phyloP scores from a whole-genome alignment of 2,888 invertebrate genomes.

The Parnassius mnemosyne region DNA sequence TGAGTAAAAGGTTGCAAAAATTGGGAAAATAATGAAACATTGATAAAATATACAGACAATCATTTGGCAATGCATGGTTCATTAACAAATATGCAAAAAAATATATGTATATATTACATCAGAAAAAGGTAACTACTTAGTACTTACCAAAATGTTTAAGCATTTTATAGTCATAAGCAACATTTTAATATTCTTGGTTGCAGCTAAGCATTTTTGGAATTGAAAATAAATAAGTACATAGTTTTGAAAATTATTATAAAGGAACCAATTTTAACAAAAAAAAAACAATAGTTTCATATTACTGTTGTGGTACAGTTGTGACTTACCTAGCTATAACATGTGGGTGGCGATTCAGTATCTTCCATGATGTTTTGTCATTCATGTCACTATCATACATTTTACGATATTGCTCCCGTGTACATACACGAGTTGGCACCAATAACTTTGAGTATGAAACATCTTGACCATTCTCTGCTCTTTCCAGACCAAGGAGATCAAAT shows the following conservation, averaged over 20 bases:
- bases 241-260: too few species aligned
- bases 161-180: conserved; percentile 11
- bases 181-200: conserved; percentile 13
- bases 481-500: conserved; percentile 91
- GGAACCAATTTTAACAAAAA: conserved; percentile 2
- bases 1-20: background rate
- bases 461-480: conserved; percentile 91
- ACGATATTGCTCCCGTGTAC: conserved; percentile 68
- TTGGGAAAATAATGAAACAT: background rate
- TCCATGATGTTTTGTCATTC: conserved; percentile 67
- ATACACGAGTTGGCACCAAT: conserved; percentile 85
- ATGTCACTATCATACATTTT: conserved; percentile 74
- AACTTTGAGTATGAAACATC: conserved; percentile 94
- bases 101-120: too few species aligned
- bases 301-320: background rate
- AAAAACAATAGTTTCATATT: background rate
- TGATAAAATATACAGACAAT: background rate
- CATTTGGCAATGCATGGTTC: background rate
- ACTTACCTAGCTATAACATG: conserved; percentile 81
- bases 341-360: conserved; percentile 67
- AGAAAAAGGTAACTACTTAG: too few species aligned
- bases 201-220: background rate
- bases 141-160: background rate
- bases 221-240: background rate
- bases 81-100: background rate